Conservation (phyloP, 2,888 invertebrate genomes). For the Pandemis corylana region DNA sequence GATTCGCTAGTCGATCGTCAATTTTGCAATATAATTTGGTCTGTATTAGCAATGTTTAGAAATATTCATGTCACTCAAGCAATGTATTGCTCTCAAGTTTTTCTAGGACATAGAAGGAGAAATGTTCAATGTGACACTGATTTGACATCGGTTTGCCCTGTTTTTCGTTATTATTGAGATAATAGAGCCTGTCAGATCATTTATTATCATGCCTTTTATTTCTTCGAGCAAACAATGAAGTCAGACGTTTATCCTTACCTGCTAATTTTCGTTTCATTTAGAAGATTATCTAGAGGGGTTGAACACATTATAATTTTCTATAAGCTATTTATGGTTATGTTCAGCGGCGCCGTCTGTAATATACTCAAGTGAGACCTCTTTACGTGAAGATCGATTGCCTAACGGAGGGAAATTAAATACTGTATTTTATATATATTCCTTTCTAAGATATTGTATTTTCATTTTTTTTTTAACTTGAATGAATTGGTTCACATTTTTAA, state of each 20-base stretch:
- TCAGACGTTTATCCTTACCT: slow-evolving; percentile 1
- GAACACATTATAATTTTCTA: neutral
- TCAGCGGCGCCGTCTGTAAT: neutral
- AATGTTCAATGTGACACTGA: slow-evolving; percentile 49
- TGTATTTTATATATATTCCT: no score
- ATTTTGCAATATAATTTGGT: no score
- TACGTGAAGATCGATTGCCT: slow-evolving; percentile 24
- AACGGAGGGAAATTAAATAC: slow-evolving; percentile 7
- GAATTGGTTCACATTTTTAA: no score
- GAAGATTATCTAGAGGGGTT: neutral
- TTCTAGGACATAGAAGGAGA: neutral
- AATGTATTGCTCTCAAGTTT: neutral
- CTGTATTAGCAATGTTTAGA: neutral
- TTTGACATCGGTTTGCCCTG: slow-evolving; percentile 54
- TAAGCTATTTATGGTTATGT: neutral
- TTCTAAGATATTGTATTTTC: no score
- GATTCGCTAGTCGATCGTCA: no score
- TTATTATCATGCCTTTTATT: slow-evolving; percentile 6
- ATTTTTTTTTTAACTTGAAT: no score
- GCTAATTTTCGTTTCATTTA: neutral
- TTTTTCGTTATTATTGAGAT: slow-evolving; percentile 37
- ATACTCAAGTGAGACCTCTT: neutral
- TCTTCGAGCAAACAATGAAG: slow-evolving; percentile 5
- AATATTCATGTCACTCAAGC: neutral
- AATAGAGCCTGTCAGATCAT: slow-evolving; percentile 17